A percentile compares a stretch with the other conserved stretches of the same genome.
Evolutionary conservation across 2,888 invertebrate genomes (phyloP).

Genomic region (Augiades crinisus): DNA sequence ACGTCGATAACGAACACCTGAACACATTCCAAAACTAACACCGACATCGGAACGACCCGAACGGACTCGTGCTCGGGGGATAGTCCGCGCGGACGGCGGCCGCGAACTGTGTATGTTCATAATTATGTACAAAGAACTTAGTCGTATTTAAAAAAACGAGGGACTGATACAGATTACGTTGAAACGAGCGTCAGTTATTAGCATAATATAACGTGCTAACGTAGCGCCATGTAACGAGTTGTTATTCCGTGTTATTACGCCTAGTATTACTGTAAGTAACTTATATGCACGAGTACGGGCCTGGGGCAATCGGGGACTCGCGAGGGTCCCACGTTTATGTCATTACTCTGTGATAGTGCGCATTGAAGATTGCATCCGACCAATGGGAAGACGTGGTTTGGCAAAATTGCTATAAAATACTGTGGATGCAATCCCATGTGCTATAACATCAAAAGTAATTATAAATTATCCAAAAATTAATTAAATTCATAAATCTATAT

Average conservation of each 20-base stretch:
- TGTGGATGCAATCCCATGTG: conserved; percentile 62
- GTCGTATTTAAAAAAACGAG: conserved; percentile 33
- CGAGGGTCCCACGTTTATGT: conserved; percentile 72
- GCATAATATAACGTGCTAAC: conserved; percentile 57
- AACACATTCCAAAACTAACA: conserved; percentile 58
- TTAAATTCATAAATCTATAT: conserved; percentile 73
- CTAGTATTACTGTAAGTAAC: conserved; percentile 74
- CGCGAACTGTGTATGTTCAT: conserved; percentile 49
- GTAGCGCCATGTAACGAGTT: conserved; percentile 70
- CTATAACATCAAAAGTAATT: conserved; percentile 75
- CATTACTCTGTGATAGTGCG: conserved; percentile 81
- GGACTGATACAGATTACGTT: conserved; percentile 49
- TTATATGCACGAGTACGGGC: conserved; percentile 77
- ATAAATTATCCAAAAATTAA: conserved; percentile 81
- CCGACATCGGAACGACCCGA: conserved; percentile 7
- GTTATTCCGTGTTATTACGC: conserved; percentile 74
- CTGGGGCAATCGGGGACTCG: conserved; percentile 76
- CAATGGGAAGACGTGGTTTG: conserved; percentile 35
- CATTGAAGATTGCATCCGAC: conserved; percentile 59
- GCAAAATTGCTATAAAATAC: conserved; percentile 40
- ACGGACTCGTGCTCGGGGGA: conserved; percentile 32
- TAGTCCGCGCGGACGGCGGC: conserved; percentile 26
- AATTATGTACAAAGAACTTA: conserved; percentile 59
- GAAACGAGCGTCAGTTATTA: conserved; percentile 52
- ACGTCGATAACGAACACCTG: conserved; percentile 37